phyloP scores from a whole-genome alignment of 2,888 invertebrate species.

The Mayetiola destructor region DNA sequence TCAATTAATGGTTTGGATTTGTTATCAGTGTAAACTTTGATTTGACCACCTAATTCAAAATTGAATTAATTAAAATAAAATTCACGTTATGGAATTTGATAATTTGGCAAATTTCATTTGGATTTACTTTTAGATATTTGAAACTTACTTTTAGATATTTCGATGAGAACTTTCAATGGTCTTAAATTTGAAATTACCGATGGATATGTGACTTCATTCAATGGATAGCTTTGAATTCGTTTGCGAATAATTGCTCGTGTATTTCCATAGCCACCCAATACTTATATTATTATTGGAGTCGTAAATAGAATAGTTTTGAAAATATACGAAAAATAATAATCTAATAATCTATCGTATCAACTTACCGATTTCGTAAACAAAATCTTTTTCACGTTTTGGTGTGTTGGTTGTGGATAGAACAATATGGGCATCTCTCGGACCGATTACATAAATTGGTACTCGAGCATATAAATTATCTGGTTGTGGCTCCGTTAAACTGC shows the following conservation, averaged over 20 bases:
- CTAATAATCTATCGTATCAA: neutral
- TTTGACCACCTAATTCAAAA: constrained; percentile 10
- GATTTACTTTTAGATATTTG: no score
- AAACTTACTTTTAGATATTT: constrained; percentile 3
- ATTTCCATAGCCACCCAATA: neutral
- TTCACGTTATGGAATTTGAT: neutral
- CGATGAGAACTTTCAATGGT: neutral
- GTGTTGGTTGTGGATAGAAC: neutral
- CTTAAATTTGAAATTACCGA: neutral
- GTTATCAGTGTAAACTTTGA: neutral
- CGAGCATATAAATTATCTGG: neutral
- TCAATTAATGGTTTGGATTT: neutral
- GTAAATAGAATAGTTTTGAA: neutral
- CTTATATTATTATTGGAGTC: neutral
- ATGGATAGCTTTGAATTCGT: neutral
- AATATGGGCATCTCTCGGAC: constrained; percentile 7
- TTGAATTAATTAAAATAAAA: no score
- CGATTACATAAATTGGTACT: neutral
- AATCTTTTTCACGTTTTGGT: neutral
- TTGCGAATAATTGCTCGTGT: neutral
- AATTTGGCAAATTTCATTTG: no score
- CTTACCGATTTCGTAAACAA: constrained; percentile 13
- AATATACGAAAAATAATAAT: neutral
- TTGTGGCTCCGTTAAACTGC: neutral
- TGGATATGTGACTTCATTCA: neutral